These are phyloP conservation scores for Drosophila rufa DNA, from an alignment of 1,140 invertebrate genomes.

Conservation along the genomic window DNA sequence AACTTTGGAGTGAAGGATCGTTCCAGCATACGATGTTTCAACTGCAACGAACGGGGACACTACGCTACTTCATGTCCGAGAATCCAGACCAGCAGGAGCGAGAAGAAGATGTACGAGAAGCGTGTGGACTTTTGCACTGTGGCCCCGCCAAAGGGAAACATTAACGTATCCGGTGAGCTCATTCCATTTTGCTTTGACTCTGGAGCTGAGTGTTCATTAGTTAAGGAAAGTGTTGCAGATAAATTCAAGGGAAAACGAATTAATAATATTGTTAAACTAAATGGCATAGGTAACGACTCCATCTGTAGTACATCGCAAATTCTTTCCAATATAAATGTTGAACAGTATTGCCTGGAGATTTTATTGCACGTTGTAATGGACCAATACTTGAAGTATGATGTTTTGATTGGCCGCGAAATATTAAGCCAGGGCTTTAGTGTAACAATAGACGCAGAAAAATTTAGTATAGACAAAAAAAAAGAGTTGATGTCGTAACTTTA, in stretches of 20 bases:
- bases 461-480: too few species aligned
- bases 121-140: slow-evolving; percentile 2
- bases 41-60: slow-evolving; percentile 13
- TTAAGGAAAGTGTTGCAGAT: slow-evolving; percentile 2
- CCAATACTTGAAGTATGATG: too few species aligned
- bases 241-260: slow-evolving; percentile 19
- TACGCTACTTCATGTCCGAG: slow-evolving; percentile 11
- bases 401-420: too few species aligned
- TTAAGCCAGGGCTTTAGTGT: too few species aligned
- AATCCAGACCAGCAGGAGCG: background rate
- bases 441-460: too few species aligned
- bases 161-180: too few species aligned
- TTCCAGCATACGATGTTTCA: slow-evolving; percentile 13
- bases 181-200: slow-evolving; percentile 1
- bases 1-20: slow-evolving; percentile 14
- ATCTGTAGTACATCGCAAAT: slow-evolving; percentile 5
- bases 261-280: slow-evolving; percentile 8
- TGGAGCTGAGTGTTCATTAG: background rate
- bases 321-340: slow-evolving; percentile 12
- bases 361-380: too few species aligned
- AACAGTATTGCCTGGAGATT: background rate
- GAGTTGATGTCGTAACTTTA: too few species aligned
- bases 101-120: slow-evolving; percentile 8
- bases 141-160: background rate
- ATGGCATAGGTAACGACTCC: slow-evolving; percentile 17